Conservation (phyloP, 2,888 invertebrate genomes). For the Drosophila formosana region DNA sequence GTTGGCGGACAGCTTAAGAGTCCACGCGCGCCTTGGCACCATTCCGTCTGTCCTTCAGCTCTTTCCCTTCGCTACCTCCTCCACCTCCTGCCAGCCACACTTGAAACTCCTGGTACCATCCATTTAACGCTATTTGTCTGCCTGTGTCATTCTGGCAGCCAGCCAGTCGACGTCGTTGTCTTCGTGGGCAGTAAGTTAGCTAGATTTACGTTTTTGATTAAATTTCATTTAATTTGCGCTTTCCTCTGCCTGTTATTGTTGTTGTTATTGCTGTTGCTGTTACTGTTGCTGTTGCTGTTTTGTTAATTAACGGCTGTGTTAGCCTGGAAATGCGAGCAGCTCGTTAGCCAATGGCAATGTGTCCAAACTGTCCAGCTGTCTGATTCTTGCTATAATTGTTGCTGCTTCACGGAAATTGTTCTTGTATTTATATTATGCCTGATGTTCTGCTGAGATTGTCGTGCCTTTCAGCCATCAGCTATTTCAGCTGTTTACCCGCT, state of each 20-base stretch:
- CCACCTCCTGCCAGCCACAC: background rate
- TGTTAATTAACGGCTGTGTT: constrained; percentile 65
- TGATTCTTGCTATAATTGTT: constrained; percentile 41
- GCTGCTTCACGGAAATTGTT: constrained; percentile 30
- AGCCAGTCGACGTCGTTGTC: constrained; percentile 46
- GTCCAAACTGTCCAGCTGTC: constrained; percentile 25
- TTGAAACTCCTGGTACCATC: constrained; percentile 20
- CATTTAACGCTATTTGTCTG: constrained; percentile 48
- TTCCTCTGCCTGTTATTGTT: constrained; percentile 34
- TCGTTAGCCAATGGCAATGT: constrained; percentile 53
- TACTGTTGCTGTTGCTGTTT: constrained; percentile 31
- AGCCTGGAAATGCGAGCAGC: constrained; percentile 54
- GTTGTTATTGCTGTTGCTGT: constrained; percentile 20
- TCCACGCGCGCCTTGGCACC: constrained; percentile 38
- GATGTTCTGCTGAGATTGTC: constrained; percentile 22
- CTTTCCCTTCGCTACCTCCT: background rate
- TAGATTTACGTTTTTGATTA: constrained; percentile 77
- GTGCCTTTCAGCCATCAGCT: constrained; percentile 5
- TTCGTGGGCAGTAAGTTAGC: constrained; percentile 57
- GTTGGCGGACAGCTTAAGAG: constrained; percentile 32
- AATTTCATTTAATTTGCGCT: constrained; percentile 72
- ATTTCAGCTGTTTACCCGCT: background rate
- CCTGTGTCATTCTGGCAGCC: constrained; percentile 51
- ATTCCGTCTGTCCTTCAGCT: constrained; percentile 15
- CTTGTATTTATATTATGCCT: constrained; percentile 19